Evolutionary conservation across 2,797 vertebrate genomes (phyloP), one percentile per base, ranked within the genome.

Genomic region (Cossypha heuglini): DNA sequence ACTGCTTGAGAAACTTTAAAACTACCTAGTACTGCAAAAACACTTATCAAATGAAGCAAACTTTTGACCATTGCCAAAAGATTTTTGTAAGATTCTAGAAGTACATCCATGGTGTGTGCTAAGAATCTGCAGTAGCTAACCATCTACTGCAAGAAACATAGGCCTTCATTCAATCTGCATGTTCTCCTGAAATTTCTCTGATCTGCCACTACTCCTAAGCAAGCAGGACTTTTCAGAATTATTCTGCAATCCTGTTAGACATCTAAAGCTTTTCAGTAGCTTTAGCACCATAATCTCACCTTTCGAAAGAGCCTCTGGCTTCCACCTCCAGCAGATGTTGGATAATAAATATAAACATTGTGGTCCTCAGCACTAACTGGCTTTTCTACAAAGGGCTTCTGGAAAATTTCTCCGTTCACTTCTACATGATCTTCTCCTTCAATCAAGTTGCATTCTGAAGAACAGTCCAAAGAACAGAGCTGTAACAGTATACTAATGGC

Each of bases 321-420:
- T 86, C 99, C 98, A 43, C 98, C 98, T 16, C 99, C 99, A 45
- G 99, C 99, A 83, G 98, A 99, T 8, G 99, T 99, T 80, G 98
- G 99, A 71, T 99, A 99, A 96, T 99, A 99, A 97, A 99, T 99
- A 97, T 99, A 99, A 95, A 99, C 98, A 87, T 99, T 99, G 95
- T 99, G 99, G 97, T 99, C 99, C 94, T 99, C 99, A 10, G 99
- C 99, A 92, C 98, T 98, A 58, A 99, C 98, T 18, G 99, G 99
- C 72, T 99, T 99, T 97, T 99, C 99, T 73, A 99, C 99, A 96
- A 99, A 99, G 14, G 99, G 99, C 90, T 99, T 99, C 96, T 99
- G 99, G 96, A 99, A 99, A 95, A 98, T 94, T 96, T 99, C 98
- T 37, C 99, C 98, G 64, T 99, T 99, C 63, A 99, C 99, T 95